These are phyloP conservation scores for Apis cerana DNA, from an alignment of 1,140 invertebrate genomes.

Conservation along the genomic window DNA sequence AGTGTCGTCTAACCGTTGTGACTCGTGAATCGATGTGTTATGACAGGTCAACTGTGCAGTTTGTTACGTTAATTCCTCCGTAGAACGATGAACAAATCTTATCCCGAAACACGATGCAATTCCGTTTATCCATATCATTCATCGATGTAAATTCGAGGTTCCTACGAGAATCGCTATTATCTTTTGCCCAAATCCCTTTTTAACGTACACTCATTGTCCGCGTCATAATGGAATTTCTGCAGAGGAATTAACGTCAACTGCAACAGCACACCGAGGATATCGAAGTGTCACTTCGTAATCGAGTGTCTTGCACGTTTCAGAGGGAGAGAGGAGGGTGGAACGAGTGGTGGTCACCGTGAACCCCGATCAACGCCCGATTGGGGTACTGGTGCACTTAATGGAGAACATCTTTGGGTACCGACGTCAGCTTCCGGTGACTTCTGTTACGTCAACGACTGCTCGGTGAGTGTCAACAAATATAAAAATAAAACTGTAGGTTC, in stretches of 20 bases:
- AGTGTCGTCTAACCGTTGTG: background rate
- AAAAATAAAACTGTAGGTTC: background rate
- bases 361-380: constrained; percentile 91
- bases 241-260: constrained; percentile 47
- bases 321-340: constrained; percentile 73
- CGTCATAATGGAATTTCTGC: constrained; percentile 11
- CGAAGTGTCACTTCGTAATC: constrained; percentile 42
- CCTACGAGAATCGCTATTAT: background rate
- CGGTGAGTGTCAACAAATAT: constrained; percentile 84
- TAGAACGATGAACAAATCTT: background rate
- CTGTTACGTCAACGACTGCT: constrained; percentile 94
- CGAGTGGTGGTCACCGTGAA: constrained; percentile 81
- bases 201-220: background rate
- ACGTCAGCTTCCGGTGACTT: constrained; percentile 94
- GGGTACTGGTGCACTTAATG: constrained; percentile 89
- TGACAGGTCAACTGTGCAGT: background rate
- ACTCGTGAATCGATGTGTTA: background rate
- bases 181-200: too few relatives aligned
- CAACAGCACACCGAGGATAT: constrained; percentile 20
- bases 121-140: background rate
- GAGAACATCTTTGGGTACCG: constrained; percentile 93
- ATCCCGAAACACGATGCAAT: background rate
- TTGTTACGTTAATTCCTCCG: background rate
- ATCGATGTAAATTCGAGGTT: background rate
- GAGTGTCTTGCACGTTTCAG: constrained; percentile 77